Evolutionary conservation across 2,888 invertebrate species (phyloP).

Genomic region (Pedicia rivosa): DNA sequence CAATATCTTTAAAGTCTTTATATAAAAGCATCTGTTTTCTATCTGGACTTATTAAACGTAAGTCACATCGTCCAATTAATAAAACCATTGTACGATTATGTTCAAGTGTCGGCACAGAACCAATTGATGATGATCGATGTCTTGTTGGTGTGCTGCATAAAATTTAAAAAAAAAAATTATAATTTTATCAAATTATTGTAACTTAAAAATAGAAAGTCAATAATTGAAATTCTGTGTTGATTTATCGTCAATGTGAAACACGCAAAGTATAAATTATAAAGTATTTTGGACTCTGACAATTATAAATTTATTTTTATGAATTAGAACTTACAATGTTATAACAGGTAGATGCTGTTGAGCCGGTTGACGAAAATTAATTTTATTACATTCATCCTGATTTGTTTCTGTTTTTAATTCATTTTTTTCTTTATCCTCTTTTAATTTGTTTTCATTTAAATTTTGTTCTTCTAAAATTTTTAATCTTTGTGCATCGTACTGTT

Average conservation of each 20-base stretch:
- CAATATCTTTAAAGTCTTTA: conserved; percentile 75
- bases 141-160: conserved; percentile 11
- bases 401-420: too few species aligned
- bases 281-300: too few species aligned
- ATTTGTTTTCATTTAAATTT: too few species aligned
- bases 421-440: too few species aligned
- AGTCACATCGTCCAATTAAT: conserved; percentile 68
- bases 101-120: conserved; percentile 42
- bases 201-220: background rate
- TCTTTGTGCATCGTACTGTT: conserved; percentile 60
- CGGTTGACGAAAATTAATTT: too few species aligned
- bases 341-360: too few species aligned
- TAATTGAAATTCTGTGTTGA: conserved; percentile 2
- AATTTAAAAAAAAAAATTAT: background rate
- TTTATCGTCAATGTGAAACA: background rate
- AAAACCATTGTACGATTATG: conserved; percentile 90
- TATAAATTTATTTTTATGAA: too few species aligned
- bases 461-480: too few species aligned
- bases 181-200: too few species aligned
- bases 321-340: too few species aligned
- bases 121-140: conserved; percentile 45
- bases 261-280: background rate
- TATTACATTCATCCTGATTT: too few species aligned
- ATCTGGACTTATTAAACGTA: conserved; percentile 84
- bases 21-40: conserved; percentile 78